Base-by-base conservation (phyloP, 2,797 vertebrate genomes). In the Uromys caudimaculatus region DNA sequence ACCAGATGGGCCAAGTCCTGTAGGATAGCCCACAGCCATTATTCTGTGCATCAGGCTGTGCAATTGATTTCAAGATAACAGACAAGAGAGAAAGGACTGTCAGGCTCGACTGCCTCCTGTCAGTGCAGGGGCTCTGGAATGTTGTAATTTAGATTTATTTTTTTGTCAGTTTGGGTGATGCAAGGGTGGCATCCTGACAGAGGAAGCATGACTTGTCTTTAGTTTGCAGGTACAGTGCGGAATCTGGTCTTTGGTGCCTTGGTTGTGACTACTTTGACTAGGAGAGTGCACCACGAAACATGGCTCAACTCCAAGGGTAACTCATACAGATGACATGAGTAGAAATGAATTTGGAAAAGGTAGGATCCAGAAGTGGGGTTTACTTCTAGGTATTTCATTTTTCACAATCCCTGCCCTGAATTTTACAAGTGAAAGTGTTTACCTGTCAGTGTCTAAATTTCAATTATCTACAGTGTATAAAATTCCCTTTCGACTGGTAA, bases 1-100 rank as follows among this genome's bases (percentile, higher is more conserved):
- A 98, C 91, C 93, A 98, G 96, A 98, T 96, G 95, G 94, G 56
- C 95, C 77, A 92, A 85, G 90, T 93, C 94, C 93, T 95, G 76
- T 94, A 97, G 81, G 97, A 98, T 94, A 89, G 97, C 97, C 97
- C 94, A 93, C 27, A 97, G 93, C 86, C 97, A 96, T 93, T 96
- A 98, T 85, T 96, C 93, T 96, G 95, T 90, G 82, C 93, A 97
- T 97, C 96, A 97, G 97, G 35, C 92, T 98, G 88, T 97, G 96
- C 97, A 97, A 97, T 95, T 91, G 96, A 97, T 98, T 98, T 98
- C 29, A 69, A 91, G 94, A 97, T 98, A 94, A 98, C 17, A 38
- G 96, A 73, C 78, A 95, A 98, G 94, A 98, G 95, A 85, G 93
- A 97, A 98, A 98, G 89, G 83, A 50, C 81, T 98, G 94, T 98